Percentiles rank a stretch among this genome's conserved stretches.
Conservation (phyloP, 2,888 invertebrate genomes). For the Drosophila seclusa region DNA sequence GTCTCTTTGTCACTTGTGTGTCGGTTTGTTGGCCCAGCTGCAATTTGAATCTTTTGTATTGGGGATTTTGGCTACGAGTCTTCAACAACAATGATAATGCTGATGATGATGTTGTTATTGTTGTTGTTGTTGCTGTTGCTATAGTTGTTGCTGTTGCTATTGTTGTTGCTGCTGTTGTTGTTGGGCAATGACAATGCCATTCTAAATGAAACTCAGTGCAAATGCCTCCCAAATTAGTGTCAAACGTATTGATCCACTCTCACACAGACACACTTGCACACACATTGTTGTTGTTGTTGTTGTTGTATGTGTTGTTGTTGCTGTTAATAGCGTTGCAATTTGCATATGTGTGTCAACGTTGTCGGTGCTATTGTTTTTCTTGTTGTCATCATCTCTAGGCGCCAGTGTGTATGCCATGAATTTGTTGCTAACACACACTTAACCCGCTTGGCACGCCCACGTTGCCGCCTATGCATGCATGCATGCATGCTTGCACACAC, state of each 20-base stretch:
- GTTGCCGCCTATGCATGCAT: background rate
- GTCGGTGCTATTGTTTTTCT: constrained; percentile 47
- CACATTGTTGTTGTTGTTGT: background rate
- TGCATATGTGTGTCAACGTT: constrained; percentile 71
- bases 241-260: constrained; percentile 73
- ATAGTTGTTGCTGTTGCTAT: background rate
- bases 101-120: constrained; percentile 7
- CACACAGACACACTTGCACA: constrained; percentile 18
- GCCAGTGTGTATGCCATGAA: constrained; percentile 63
- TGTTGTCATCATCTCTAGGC: constrained; percentile 48
- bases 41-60: constrained; percentile 72
- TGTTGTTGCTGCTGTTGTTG: constrained; percentile 35
- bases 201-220: constrained; percentile 72
- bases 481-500: background rate
- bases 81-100: constrained; percentile 47
- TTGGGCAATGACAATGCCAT: constrained; percentile 56
- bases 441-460: constrained; percentile 69
- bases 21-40: constrained; percentile 63
- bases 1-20: constrained; percentile 30
- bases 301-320: constrained; percentile 37
- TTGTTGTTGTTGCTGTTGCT: background rate
- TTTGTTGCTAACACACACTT: constrained; percentile 76
- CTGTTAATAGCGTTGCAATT: constrained; percentile 74
- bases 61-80: constrained; percentile 37
- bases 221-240: constrained; percentile 74